These are phyloP conservation scores for Dicentrarchus labrax DNA, from an alignment of 2,113 vertebrate genomes.

Conservation along the genomic window DNA sequence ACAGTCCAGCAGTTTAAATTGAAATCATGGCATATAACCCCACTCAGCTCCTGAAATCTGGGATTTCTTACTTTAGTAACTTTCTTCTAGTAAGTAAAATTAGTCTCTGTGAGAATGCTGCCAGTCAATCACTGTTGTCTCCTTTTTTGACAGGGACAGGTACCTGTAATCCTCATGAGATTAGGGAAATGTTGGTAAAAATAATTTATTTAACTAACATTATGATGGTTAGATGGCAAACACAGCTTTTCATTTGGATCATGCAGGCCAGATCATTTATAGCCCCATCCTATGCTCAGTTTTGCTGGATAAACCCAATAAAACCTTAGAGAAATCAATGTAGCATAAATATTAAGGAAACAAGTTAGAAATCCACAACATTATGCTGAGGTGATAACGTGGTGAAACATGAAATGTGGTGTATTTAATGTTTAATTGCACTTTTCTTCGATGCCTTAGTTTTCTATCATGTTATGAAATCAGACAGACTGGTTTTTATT, in stretches of 20 bases:
- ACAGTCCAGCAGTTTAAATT: constrained; percentile 55
- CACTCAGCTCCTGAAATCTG: constrained; percentile 54
- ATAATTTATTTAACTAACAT: constrained; percentile 30
- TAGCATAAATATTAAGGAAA: constrained; percentile 50
- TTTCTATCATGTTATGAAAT: constrained; percentile 42
- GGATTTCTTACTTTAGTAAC: constrained; percentile 56
- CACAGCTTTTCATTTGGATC: constrained; percentile 13
- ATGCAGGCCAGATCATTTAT: constrained; percentile 17
- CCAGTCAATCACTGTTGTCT: constrained; percentile 27
- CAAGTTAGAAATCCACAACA: constrained; percentile 7
- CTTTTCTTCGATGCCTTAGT: constrained; percentile 66
- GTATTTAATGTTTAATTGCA: constrained; percentile 52
- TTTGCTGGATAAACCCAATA: constrained; percentile 18
- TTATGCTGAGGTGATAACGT: constrained; percentile 25
- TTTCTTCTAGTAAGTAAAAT: constrained; percentile 56
- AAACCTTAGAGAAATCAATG: constrained; percentile 17
- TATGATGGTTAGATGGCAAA: constrained; percentile 21
- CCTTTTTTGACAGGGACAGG: constrained; percentile 31
- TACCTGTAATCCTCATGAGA: constrained; percentile 25
- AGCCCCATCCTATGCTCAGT: not conserved
- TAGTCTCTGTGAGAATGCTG: constrained; percentile 76
- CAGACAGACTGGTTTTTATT: constrained; percentile 37
- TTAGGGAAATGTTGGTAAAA: constrained; percentile 28
- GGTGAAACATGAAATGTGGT: constrained; percentile 32
- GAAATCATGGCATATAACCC: constrained; percentile 14